Evolutionary conservation across 1,140 invertebrate species (phyloP).

Genomic region (Bombus pyrosoma): DNA sequence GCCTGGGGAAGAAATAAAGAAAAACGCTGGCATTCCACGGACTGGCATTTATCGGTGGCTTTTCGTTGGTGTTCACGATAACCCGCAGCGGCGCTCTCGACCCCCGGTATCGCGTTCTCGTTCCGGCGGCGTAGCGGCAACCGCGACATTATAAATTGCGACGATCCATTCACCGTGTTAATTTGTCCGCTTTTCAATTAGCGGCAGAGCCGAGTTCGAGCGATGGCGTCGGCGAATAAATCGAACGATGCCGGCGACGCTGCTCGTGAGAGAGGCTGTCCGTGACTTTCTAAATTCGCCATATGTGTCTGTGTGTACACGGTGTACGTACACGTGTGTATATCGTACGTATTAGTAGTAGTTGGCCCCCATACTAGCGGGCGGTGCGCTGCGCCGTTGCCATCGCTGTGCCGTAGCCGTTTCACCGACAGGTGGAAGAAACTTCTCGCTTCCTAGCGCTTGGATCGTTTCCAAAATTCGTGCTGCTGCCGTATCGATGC

Average conservation of each 20-base stretch:
- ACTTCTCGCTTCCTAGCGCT: conserved; percentile 12
- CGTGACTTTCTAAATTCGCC: conserved; percentile 65
- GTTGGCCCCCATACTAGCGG: conserved; percentile 30
- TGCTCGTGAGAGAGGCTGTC: conserved; percentile 35
- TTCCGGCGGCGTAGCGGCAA: conserved; percentile 32
- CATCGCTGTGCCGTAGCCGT: neutral
- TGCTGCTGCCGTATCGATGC: neutral
- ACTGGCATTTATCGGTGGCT: conserved; percentile 11
- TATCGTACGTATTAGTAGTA: neutral
- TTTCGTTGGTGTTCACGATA: conserved; percentile 29
- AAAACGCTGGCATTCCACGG: neutral
- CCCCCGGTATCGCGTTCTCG: conserved; percentile 30
- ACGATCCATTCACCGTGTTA: conserved; percentile 65
- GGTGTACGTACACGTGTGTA: neutral
- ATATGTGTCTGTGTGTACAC: neutral
- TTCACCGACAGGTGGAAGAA: conserved; percentile 46
- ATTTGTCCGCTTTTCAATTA: conserved; percentile 73
- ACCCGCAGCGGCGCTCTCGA: conserved; percentile 1
- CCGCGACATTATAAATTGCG: conserved; percentile 66
- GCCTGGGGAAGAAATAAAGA: too few relatives aligned
- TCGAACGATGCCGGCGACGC: conserved; percentile 48
- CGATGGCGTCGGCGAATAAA: conserved; percentile 59
- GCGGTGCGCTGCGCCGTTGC: neutral
- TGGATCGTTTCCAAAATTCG: conserved; percentile 32
- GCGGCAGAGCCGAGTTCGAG: conserved; percentile 53